Conservation (phyloP, 1,140 invertebrate genomes). For the Temnothorax longispinosus region DNA sequence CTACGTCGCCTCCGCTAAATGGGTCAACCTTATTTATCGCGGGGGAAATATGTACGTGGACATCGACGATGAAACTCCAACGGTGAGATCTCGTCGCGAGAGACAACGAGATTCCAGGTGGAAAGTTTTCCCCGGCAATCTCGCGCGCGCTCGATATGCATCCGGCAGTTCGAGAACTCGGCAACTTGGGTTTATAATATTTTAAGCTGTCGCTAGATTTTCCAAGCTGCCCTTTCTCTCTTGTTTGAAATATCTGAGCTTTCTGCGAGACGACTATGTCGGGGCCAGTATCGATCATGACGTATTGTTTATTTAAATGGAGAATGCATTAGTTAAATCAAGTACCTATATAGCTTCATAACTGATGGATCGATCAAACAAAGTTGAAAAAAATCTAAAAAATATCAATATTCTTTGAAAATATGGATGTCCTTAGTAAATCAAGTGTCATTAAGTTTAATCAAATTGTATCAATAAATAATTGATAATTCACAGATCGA, state of each 20-base stretch:
- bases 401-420: not conserved
- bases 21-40: slow-evolving; percentile 75
- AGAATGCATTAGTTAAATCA: slow-evolving; percentile 6
- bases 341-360: not conserved
- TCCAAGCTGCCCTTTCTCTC: not conserved
- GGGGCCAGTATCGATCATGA: not conserved
- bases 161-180: slow-evolving; percentile 14
- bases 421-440: slow-evolving; percentile 23
- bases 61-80: slow-evolving; percentile 39
- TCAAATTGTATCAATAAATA: not conserved
- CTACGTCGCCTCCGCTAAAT: slow-evolving; percentile 61
- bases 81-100: slow-evolving; percentile 33
- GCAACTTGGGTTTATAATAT: slow-evolving; percentile 46
- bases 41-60: slow-evolving; percentile 41
- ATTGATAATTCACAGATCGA: not conserved
- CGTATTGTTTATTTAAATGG: slow-evolving; percentile 23
- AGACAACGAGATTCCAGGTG: slow-evolving; percentile 49
- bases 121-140: slow-evolving; percentile 42
- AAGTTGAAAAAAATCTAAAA: not conserved
- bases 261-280: not conserved
- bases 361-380: slow-evolving; percentile 17
- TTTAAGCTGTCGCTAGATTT: slow-evolving; percentile 42
- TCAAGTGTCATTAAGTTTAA: not conserved
- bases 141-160: slow-evolving; percentile 38
- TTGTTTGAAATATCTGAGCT: not conserved